A percentile compares a stretch with the other conserved stretches of the same genome.
These are phyloP conservation scores for Polymixis lichenea DNA, from an alignment of 2,888 invertebrate genomes.

Conservation along the genomic window DNA sequence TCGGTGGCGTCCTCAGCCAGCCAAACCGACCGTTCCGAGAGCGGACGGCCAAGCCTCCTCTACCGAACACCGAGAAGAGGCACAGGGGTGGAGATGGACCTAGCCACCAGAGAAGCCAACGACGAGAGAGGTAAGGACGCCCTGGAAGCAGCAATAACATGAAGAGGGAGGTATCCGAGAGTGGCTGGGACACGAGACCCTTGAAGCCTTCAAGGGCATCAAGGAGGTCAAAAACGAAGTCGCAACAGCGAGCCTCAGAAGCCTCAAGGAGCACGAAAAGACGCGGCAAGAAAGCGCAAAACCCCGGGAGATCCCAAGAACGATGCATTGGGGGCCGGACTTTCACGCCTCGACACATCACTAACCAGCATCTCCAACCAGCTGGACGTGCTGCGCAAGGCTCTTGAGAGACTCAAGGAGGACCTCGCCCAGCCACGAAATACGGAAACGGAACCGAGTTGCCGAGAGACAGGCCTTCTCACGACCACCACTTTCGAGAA, in stretches of 20 bases:
- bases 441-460: not conserved
- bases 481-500: no score
- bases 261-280: not conserved
- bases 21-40: no score
- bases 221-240: not conserved
- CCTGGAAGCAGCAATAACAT: accelerated
- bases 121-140: not conserved
- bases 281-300: not conserved
- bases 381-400: constrained; percentile 1
- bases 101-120: not conserved
- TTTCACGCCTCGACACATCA: not conserved
- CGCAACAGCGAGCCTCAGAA: not conserved
- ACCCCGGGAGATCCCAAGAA: not conserved
- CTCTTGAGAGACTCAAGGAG: not conserved
- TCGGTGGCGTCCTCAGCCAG: not conserved
- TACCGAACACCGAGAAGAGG: not conserved
- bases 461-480: no score
- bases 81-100: constrained; percentile 11
- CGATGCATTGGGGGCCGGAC: not conserved
- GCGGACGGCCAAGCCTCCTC: not conserved
- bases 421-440: not conserved
- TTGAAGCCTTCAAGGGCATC: not conserved
- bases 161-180: constrained; percentile 2
- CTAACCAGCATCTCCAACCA: not conserved
- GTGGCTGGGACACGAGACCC: not conserved